Percentiles rank a stretch among this genome's conserved stretches.
Conservation (phyloP, 2,797 vertebrate species). For the Crotalus adamanteus region DNA sequence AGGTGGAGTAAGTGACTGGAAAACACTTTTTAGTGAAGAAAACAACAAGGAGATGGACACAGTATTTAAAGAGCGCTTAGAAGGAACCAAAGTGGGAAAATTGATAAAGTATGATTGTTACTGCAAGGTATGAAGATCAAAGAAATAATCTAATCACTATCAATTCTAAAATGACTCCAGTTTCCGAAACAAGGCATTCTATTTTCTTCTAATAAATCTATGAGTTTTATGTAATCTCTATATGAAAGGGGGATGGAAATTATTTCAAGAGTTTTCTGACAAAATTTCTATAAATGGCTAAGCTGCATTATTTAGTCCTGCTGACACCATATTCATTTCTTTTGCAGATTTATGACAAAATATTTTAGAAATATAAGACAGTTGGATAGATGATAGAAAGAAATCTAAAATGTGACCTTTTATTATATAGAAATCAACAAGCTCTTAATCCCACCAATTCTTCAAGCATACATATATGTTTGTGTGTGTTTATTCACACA, state of each 20-base stretch:
- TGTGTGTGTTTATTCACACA: neutral
- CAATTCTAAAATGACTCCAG: neutral
- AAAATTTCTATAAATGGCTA: neutral
- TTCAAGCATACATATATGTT: neutral
- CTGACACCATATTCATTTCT: neutral
- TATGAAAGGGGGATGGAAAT: neutral
- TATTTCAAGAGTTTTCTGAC: neutral
- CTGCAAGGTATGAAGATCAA: constrained; percentile 59
- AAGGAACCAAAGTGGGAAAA: constrained; percentile 69
- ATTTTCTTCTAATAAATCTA: neutral
- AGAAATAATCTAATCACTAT: neutral
- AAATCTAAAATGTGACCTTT: neutral
- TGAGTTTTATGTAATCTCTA: neutral
- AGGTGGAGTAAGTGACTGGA: constrained; percentile 82
- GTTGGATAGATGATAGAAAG: neutral
- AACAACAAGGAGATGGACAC: constrained; percentile 76
- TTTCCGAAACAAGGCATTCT: neutral
- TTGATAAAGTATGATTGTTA: constrained; percentile 71
- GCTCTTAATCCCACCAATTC: neutral
- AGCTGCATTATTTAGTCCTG: neutral
- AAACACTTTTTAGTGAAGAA: constrained; percentile 70
- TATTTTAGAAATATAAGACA: neutral
- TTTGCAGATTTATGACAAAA: neutral
- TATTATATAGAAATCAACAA: neutral
- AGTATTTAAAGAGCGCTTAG: constrained; percentile 69